Base-by-base conservation (phyloP, 2,797 vertebrate genomes). In the Eremophila alpestris region DNA sequence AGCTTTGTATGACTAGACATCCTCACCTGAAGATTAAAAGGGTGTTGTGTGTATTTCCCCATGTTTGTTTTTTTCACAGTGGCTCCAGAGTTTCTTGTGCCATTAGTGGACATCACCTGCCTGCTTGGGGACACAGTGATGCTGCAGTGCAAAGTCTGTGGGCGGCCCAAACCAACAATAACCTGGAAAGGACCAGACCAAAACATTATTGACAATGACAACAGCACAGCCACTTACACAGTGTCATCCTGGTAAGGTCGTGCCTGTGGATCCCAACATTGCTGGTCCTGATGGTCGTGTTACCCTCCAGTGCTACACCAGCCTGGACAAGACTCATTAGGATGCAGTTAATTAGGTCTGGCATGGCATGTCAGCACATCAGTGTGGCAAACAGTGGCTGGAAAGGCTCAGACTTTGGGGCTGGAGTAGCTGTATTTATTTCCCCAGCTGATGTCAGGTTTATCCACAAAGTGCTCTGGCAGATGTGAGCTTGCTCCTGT, bases 101-200 rank as follows among this genome's bases (percentile, higher is more conserved):
- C 99, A 1, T 98, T 99, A 43, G 98, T 98, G 32, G 99, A 99
- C 43, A 98, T 99, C 91, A 98, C 98, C 17, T 99, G 99, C 97
- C 98, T 99, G 6, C 98, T 99, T 1, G 99, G 99, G 1, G 99
- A 99, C 97, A 99, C 99, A 0, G 99, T 99, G 84, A 98, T 99
- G 64, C 97, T 99, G 80, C 99, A 99, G 93, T 99, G 99, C 97
- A 99, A 99, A 97, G 99, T 99, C 22, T 99, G 99, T 23, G 99
- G 99, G 16, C 98, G 99, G 45, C 99, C 99, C 9, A 99, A 99
- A 97, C 99, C 99, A 83, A 98, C 96, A 1, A 94, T 99, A 86
- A 99, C 98, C 64, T 99, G 99, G 97, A 99, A 99, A 92, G 99
- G 99, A 54, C 99, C 99, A 0, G 99, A 99, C 96, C 99, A 99